Base-by-base conservation (phyloP, 2,888 invertebrate genomes). In the Tortricodes alternella region DNA sequence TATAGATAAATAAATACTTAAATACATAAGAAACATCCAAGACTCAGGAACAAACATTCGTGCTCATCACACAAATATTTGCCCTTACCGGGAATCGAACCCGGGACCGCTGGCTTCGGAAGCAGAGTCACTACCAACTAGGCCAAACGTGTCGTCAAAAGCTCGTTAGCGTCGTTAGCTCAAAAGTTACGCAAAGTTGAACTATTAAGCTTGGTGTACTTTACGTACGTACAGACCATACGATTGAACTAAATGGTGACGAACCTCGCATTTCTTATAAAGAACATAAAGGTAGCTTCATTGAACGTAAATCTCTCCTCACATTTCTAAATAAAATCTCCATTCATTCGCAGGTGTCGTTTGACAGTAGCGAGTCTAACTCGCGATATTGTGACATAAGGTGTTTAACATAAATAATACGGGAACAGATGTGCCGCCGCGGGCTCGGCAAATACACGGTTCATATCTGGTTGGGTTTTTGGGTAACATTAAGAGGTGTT, bases 391-490 rank as follows among this genome's bases (percentile, higher is more conserved):
- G 87, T 88, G 90, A 89, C 90, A 89, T 89, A 89, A 89, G 90
- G 90, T 89, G 88, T 89, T 89, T 89, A 89, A 89, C 90, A 89
- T 90, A 90, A 89, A 89, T 90, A 89, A 89, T 89, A 80, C 81
- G 82, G 71, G 76, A 80, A 85, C 90, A 90, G 90, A 89, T 89
- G 90, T 81, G 89, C 64, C 67, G 90, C 90, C 90, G 77, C 81
- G 73, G 89, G 90, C 87, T 66, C 71, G 70, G 79, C 88, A 87
- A 88, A 89, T 87, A 88, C 76, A 73, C 76, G 65, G 74, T 74
- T 77, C 78, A 68, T 81, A 78, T 78, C 76, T 73, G 72, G 71
- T 71, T 71, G 72, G 70, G 71, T 74, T 76, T 73, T 69, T 70
- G 68, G 62, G 60, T 66, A 62, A 62, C 52, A 44, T 67, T 71